Conservation (phyloP, 2,888 invertebrate species). For the Standfussiana lucernea region DNA sequence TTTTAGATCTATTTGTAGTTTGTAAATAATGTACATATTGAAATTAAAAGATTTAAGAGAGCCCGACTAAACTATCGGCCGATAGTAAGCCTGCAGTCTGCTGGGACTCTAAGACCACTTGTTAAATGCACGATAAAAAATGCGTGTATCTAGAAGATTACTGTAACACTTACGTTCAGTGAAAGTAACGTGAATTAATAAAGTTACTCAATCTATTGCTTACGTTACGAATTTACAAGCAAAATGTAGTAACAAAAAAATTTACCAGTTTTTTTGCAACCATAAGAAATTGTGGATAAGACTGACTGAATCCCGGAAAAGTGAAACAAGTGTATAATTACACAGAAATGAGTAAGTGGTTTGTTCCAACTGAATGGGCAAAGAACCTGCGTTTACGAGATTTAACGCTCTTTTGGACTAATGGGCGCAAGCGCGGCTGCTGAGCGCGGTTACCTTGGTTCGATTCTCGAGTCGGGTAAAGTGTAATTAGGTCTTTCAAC, state of each 20-base stretch:
- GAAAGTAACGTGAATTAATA: constrained; percentile 38
- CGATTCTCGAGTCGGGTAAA: background rate
- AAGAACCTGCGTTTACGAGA: background rate
- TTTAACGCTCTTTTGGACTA: background rate
- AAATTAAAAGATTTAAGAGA: too few relatives aligned
- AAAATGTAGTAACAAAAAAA: constrained; percentile 39
- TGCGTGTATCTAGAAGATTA: constrained; percentile 22
- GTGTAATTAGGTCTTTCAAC: background rate
- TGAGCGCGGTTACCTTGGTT: background rate
- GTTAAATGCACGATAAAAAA: constrained; percentile 20
- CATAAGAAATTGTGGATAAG: constrained; percentile 24
- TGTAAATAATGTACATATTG: too few relatives aligned
- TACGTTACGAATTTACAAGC: constrained; percentile 18
- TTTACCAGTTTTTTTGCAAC: constrained; percentile 36
- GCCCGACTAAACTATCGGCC: too few relatives aligned
- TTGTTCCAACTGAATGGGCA: constrained; percentile 8
- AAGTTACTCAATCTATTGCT: constrained; percentile 35
- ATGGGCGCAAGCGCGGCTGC: background rate
- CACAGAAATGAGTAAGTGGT: background rate
- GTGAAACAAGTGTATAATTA: constrained; percentile 32
- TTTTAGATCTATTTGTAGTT: too few relatives aligned
- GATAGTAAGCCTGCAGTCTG: too few relatives aligned
- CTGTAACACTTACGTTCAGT: constrained; percentile 29
- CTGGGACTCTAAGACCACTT: background rate
- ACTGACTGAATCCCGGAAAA: constrained; percentile 39